These are phyloP conservation scores for Graptemys geographica DNA, from an alignment of 2,797 vertebrate species.

Conservation along the genomic window DNA sequence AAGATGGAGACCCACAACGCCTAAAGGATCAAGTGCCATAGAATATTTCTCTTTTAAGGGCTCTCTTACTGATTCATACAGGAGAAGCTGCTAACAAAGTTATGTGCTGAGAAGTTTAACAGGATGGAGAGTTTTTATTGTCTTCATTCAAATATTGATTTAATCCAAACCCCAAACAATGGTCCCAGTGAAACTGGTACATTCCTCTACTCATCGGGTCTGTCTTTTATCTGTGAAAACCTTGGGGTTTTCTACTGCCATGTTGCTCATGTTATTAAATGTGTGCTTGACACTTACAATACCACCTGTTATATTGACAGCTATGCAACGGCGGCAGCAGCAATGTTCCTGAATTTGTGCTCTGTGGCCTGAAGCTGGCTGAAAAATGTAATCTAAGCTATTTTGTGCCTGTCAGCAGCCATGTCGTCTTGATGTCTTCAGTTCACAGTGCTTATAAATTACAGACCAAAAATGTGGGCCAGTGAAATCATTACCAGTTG, in stretches of 20 bases:
- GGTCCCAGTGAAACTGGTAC: not conserved
- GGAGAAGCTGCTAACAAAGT: not conserved
- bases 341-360: not conserved
- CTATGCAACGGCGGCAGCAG: accelerated
- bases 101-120: not conserved
- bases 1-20: not conserved
- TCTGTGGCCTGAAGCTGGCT: not conserved
- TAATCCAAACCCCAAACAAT: not conserved
- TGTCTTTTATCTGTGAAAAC: not conserved
- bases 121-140: not conserved
- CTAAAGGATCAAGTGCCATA: not conserved
- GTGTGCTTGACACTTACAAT: not conserved
- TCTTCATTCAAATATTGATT: not conserved
- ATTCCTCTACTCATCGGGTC: not conserved
- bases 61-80: not conserved
- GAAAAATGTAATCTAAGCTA: not conserved
- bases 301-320: not conserved
- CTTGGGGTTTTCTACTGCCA: not conserved
- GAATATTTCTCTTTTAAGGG: not conserved
- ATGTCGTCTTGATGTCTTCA: not conserved
- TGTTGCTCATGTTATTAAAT: not conserved
- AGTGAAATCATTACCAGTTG: accelerated
- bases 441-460: not conserved
- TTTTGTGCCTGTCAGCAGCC: not conserved
- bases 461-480: not conserved